Conservation (phyloP, 2,797 vertebrate species). For the Enteromius thamalakanensis region DNA sequence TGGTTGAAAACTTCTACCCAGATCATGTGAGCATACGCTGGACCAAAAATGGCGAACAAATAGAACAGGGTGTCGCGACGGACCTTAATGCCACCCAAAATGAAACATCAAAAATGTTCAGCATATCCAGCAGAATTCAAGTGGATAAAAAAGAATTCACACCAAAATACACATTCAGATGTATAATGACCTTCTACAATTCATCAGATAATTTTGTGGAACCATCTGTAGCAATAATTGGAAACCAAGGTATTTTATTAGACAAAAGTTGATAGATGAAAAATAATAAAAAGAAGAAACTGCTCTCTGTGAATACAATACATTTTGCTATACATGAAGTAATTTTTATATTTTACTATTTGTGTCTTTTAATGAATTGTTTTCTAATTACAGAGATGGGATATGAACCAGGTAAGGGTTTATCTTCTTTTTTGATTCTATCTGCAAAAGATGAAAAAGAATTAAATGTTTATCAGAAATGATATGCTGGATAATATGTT, state of each 20-base stretch:
- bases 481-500: not conserved
- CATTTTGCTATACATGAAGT: fast-evolving
- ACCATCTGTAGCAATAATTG: fast-evolving
- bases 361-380: not conserved
- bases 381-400: not conserved
- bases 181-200: conserved; percentile 59
- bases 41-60: fast-evolving
- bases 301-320: not conserved
- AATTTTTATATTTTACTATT: conserved; percentile 48
- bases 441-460: not conserved
- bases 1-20: conserved; percentile 70
- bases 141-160: not conserved
- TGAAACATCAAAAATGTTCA: fast-evolving
- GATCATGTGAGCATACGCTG: conserved; percentile 70
- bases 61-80: conserved; percentile 14
- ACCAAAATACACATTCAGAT: conserved; percentile 44
- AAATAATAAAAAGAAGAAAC: fast-evolving
- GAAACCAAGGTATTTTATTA: conserved; percentile 24
- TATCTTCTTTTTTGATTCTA: not conserved
- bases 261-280: not conserved
- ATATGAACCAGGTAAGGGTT: conserved; percentile 29
- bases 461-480: not conserved
- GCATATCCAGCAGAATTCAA: conserved; percentile 73
- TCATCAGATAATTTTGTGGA: fast-evolving
- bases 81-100: conserved; percentile 53